Base-by-base conservation (phyloP, 2,113 vertebrate species). In the Zosterops japonicus region DNA sequence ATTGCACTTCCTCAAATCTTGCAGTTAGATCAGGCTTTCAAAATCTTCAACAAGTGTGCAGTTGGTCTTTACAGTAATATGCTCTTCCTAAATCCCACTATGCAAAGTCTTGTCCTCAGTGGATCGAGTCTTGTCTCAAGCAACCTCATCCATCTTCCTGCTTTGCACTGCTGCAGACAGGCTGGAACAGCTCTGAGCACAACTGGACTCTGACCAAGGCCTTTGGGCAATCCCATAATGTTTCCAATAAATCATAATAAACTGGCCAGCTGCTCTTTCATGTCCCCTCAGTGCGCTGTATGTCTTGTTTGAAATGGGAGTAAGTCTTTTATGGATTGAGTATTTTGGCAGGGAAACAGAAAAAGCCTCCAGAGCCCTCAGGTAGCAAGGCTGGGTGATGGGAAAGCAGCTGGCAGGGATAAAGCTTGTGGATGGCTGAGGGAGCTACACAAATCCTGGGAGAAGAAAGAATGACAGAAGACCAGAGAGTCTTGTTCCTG, bases 191-290 rank as follows among this genome's bases (percentile, higher is more conserved):
- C 60, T 95, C 82, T 85, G 61, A 91, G 59, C 50, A 42, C 70
- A 87, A 83, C 57, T 90, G 74, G 70, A 85, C 84, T 74, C 87
- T 86, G 50, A 94, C 85, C 70, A 72, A 93, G 75, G 78, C 87
- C 95, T 96, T 87, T 65, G 84, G 84, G 74, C 70, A 85, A 65
- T 83, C 33, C 67, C 29, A 33, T 93, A 89, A 80, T 88, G 81
- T 82, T 95, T 85, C 77, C 6, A 90, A 70, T 91, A 94, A 94
- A 93, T 94, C 86, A 95, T 65, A 89, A 89, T 76, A 95, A 93
- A 92, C 87, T 87, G 87, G 31, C 65, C 77, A 95, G 87, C 80
- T 95, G 89, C 65, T 94, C 67, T 92, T 76, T 88, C 71, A 6
- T 33, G 60, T 93, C 49, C 17, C 90, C 76, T 69, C 24, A 20